A percentile compares a stretch with the other conserved stretches of the same genome.
Evolutionary conservation across 2,888 invertebrate genomes (phyloP).

Genomic region (Enchytraeus crypticus): DNA sequence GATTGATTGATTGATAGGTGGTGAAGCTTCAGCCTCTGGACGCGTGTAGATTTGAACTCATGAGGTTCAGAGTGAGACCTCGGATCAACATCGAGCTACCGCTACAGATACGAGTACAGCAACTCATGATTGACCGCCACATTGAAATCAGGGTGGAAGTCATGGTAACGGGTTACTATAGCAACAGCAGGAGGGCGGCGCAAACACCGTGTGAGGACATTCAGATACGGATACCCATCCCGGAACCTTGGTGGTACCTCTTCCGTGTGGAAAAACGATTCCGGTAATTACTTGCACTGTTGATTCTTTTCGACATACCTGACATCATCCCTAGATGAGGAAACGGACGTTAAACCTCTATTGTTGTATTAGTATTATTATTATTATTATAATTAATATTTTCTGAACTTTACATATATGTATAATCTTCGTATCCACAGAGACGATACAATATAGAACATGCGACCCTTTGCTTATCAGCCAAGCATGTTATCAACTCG

Average conservation of each 20-base stretch:
- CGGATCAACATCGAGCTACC: constrained; percentile 72
- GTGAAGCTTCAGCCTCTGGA: constrained; percentile 69
- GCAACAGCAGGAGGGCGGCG: constrained; percentile 83
- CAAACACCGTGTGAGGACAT: constrained; percentile 70
- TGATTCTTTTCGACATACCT: no score
- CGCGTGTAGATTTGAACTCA: constrained; percentile 91
- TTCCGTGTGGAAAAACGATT: constrained; percentile 97
- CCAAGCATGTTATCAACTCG: no score
- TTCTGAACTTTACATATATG: no score
- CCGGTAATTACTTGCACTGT: no score
- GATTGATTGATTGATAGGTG: no score
- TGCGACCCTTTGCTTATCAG: no score
- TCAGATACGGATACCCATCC: constrained; percentile 80
- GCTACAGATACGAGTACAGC: constrained; percentile 80
- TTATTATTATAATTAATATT: no score
- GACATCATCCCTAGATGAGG: no score
- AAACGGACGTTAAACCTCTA: no score
- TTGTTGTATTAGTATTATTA: no score
- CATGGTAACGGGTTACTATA: constrained; percentile 91
- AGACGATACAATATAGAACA: no score
- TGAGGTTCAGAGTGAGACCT: constrained; percentile 79
- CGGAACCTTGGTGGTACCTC: constrained; percentile 98
- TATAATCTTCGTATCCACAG: no score
- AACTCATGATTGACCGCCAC: constrained; percentile 54
- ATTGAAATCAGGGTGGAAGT: constrained; percentile 91